These are phyloP conservation scores for Otus sunia DNA, from an alignment of 2,113 vertebrate genomes.

Conservation along the genomic window DNA sequence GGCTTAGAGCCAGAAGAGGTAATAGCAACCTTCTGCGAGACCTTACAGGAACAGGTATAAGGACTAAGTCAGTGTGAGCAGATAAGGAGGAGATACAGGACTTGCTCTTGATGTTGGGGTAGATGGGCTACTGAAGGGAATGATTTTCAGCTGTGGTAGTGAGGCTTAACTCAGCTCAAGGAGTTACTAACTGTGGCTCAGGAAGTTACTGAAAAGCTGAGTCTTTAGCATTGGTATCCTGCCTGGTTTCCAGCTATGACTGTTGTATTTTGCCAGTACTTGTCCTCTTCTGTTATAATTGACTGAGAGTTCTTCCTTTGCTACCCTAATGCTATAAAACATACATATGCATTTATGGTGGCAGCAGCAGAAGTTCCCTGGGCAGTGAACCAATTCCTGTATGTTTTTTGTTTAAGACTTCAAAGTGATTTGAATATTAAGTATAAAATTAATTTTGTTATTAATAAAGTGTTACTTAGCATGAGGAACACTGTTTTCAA, in stretches of 20 bases:
- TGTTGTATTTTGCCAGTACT: not conserved
- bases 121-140: not conserved
- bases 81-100: not conserved
- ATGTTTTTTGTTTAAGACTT: not conserved
- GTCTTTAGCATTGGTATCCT: not conserved
- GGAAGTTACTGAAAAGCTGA: not conserved
- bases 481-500: not conserved
- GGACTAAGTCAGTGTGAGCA: not conserved
- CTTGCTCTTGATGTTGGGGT: not conserved
- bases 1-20: not conserved
- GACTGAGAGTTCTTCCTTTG: not conserved
- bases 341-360: not conserved
- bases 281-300: not conserved
- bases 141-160: not conserved
- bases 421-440: not conserved
- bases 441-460: not conserved
- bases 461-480: not conserved
- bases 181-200: not conserved
- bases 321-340: not conserved
- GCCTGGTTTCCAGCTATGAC: not conserved
- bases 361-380: not conserved
- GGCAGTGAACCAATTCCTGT: not conserved
- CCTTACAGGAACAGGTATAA: fast-evolving
- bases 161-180: not conserved
- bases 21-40: not conserved